Percentiles rank a stretch among this genome's conserved stretches.
These are phyloP conservation scores for Melikaiella ostensackeni DNA, from an alignment of 2,888 invertebrate species.

Conservation along the genomic window DNA sequence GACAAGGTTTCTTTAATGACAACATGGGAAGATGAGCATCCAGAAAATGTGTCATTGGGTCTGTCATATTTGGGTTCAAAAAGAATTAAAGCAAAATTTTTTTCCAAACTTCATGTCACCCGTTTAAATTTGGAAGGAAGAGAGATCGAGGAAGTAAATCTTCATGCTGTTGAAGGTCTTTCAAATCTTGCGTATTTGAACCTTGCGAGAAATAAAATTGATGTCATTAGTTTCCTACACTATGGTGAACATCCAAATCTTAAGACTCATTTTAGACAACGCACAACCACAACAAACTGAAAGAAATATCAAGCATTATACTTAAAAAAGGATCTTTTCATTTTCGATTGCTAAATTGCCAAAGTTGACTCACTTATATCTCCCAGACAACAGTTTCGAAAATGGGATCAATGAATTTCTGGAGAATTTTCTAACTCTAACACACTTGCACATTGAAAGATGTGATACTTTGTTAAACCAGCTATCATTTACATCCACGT, in stretches of 20 bases:
- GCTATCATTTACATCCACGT: not conserved
- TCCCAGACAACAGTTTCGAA: slow-evolving; percentile 60
- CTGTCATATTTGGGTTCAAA: not conserved
- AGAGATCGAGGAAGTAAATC: slow-evolving; percentile 55
- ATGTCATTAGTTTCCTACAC: slow-evolving; percentile 60
- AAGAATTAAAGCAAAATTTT: not conserved
- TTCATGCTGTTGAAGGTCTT: slow-evolving; percentile 59
- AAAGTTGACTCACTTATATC: slow-evolving; percentile 62
- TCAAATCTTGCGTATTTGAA: slow-evolving; percentile 64
- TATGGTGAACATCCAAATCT: slow-evolving; percentile 59
- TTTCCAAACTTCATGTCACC: slow-evolving; percentile 57
- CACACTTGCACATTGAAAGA: slow-evolving; percentile 63
- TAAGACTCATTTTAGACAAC: slow-evolving; percentile 59
- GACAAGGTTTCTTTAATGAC: not conserved
- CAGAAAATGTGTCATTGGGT: not conserved
- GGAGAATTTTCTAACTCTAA: slow-evolving; percentile 56
- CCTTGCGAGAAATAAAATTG: slow-evolving; percentile 63
- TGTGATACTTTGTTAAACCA: slow-evolving; percentile 48
- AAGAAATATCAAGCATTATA: not conserved
- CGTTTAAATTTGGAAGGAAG: slow-evolving; percentile 62
- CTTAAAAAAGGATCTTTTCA: not conserved
- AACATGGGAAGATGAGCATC: not conserved
- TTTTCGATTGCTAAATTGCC: slow-evolving; percentile 50
- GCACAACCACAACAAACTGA: not conserved
- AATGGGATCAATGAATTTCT: slow-evolving; percentile 53